Evolutionary conservation across 2,888 invertebrate species (phyloP).

Genomic region (Cyclophora albipunctata): DNA sequence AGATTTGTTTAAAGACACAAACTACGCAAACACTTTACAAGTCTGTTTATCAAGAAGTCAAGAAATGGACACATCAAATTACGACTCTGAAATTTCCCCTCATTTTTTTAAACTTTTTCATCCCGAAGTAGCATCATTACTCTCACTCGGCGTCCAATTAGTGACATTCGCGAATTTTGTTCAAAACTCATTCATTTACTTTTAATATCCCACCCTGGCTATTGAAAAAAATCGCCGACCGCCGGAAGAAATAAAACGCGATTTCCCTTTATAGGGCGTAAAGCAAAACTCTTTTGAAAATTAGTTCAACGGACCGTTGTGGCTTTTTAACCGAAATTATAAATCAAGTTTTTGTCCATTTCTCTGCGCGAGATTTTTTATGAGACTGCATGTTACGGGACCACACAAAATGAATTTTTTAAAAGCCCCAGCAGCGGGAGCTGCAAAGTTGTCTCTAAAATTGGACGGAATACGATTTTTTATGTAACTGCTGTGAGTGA

Average conservation of each 20-base stretch:
- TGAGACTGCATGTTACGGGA: conserved; percentile 4
- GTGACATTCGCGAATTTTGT: conserved; percentile 32
- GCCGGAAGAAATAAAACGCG: conserved; percentile 37
- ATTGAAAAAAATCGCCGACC: conserved; percentile 35
- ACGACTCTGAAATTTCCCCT: conserved; percentile 1
- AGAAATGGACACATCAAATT: conserved; percentile 5
- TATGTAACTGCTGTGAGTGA: background rate
- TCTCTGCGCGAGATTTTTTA: conserved; percentile 13
- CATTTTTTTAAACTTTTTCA: conserved; percentile 11
- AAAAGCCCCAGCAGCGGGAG: background rate
- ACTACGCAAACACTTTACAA: conserved; percentile 2
- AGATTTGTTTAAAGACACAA: too few species aligned
- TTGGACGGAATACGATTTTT: conserved; percentile 1
- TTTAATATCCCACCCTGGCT: conserved; percentile 36
- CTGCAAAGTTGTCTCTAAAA: conserved; percentile 3
- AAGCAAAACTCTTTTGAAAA: conserved; percentile 48
- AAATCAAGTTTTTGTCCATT: conserved; percentile 47
- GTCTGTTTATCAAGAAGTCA: conserved; percentile 9
- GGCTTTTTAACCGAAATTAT: conserved; percentile 40
- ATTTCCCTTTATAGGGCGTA: conserved; percentile 33
- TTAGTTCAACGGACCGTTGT: conserved; percentile 37
- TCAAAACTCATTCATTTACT: conserved; percentile 37
- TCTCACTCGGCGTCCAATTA: conserved; percentile 38
- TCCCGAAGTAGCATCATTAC: conserved; percentile 26
- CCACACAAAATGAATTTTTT: conserved; percentile 8